Base-by-base conservation (phyloP, 2,113 vertebrate species). In the Mesembrinibis cayennensis region DNA sequence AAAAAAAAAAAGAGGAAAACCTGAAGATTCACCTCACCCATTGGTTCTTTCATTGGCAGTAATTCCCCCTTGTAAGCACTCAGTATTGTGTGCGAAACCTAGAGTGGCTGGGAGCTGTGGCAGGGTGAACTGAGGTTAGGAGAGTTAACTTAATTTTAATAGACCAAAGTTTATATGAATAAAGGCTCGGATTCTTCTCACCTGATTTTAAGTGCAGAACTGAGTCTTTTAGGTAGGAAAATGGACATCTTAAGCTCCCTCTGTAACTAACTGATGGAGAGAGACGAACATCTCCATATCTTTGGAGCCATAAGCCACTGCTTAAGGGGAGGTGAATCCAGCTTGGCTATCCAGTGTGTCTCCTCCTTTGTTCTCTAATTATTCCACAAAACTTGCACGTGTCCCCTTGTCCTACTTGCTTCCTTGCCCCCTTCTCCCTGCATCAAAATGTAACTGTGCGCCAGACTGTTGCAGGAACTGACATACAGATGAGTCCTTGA, bases 11-110 rank as follows among this genome's bases (percentile, higher is more conserved):
- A 40, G 4, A 8, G 21, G 1, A 49, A 67, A 58, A 47, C 2
- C 5, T 32, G 7, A 73, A 77, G 58, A 29, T 42, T 52, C 0
- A 0, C 6, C 2, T 40, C 71, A 3, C 1, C 5, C 3, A 3
- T 25, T 69, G 3, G 2, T 65, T 21, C 49, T 55, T 73, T 62
- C 21, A 36, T 11, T 14, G 5, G 1, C 27, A 61, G 8, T 9
- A 34, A 55, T 23, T 69, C 1, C 7, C 6, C 15, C 14, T 29
- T 47, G 16, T 36, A 32, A 87, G 7, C 0, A 16, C 23, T 47
- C n/a, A 40, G 3, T 17, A 25, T 3, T 27, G 0, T 23, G 5
- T 23, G 7, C 1, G 4, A 86, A 85, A 81, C 2, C 3, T 8
- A 44, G 13, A 62, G 13, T 14, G 3, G 1, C 16, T 73, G 19